Conservation (phyloP, 2,797 vertebrate genomes). For the Sebastes hubbsi region DNA sequence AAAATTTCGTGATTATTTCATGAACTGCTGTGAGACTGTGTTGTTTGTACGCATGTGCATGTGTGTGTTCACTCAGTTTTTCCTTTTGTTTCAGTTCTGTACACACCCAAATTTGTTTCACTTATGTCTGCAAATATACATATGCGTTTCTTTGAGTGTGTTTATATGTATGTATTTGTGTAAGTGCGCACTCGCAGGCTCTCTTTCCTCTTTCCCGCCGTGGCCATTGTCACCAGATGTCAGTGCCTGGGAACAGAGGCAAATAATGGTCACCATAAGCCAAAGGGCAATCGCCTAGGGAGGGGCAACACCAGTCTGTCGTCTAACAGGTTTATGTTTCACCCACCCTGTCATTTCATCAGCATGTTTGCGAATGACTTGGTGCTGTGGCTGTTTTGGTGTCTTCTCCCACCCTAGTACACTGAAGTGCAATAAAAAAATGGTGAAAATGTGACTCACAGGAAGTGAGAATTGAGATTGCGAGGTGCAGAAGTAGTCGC, state of each 20-base stretch:
- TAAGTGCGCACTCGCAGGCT: conserved; percentile 23
- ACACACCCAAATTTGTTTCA: conserved; percentile 7
- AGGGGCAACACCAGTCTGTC: conserved; percentile 60
- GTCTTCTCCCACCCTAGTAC: background rate
- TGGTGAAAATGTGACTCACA: conserved; percentile 17
- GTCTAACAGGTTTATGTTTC: conserved; percentile 67
- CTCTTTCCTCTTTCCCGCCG: conserved; percentile 57
- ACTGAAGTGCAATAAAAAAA: background rate
- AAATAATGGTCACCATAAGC: conserved; percentile 79
- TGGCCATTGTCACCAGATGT: conserved; percentile 82
- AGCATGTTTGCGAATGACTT: conserved; percentile 15
- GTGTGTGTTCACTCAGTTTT: background rate
- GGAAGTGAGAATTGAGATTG: conserved; percentile 59
- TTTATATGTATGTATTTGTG: conserved; percentile 21
- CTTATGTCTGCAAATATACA: conserved; percentile 3
- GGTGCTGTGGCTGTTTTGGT: conserved; percentile 7
- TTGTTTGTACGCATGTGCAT: background rate
- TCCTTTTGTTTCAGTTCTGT: conserved; percentile 12
- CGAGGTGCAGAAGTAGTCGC: conserved; percentile 37
- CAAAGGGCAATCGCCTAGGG: conserved; percentile 71
- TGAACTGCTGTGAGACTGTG: no score
- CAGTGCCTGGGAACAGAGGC: conserved; percentile 79
- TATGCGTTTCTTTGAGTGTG: background rate
- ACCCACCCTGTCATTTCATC: conserved; percentile 45
- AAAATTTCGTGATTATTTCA: no score